These are phyloP conservation scores for Calephelis virginiensis DNA, from an alignment of 1,140 invertebrate species.

Conservation along the genomic window DNA sequence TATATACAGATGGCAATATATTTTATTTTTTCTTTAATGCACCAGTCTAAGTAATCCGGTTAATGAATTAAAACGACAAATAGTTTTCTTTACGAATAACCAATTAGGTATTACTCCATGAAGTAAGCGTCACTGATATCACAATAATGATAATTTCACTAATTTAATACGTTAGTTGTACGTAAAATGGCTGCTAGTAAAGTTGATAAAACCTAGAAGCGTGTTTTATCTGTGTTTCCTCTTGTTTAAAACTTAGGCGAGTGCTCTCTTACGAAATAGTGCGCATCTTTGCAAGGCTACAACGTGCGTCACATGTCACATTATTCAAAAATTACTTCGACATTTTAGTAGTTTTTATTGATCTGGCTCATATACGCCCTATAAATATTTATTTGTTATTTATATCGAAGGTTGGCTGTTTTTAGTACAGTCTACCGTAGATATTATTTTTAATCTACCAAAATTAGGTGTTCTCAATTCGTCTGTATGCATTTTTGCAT, in stretches of 20 bases:
- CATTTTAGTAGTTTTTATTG: constrained; percentile 58
- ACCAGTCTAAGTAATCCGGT: too few species aligned
- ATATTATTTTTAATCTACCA: too few species aligned
- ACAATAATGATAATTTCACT: constrained; percentile 6
- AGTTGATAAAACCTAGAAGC: constrained; percentile 5
- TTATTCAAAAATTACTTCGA: constrained; percentile 69
- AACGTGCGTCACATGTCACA: constrained; percentile 63
- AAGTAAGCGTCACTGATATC: constrained; percentile 4
- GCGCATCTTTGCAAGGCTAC: constrained; percentile 64
- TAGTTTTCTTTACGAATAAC: background rate
- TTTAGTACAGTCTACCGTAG: background rate
- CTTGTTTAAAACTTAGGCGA: constrained; percentile 20
- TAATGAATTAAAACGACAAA: too few species aligned
- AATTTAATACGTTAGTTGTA: background rate
- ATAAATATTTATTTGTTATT: constrained; percentile 59
- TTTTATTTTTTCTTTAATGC: too few species aligned
- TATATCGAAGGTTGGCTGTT: constrained; percentile 19
- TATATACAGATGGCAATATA: too few species aligned
- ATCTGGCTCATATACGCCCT: constrained; percentile 34
- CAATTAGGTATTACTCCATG: background rate
- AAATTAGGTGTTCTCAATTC: too few species aligned
- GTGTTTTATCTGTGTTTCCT: constrained; percentile 32
- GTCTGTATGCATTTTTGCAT: too few species aligned
- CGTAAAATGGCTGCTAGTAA: background rate
- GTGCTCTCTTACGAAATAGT: constrained; percentile 53